phyloP scores from a whole-genome alignment of 2,888 invertebrate species.

The Xestia rhomboidea region DNA sequence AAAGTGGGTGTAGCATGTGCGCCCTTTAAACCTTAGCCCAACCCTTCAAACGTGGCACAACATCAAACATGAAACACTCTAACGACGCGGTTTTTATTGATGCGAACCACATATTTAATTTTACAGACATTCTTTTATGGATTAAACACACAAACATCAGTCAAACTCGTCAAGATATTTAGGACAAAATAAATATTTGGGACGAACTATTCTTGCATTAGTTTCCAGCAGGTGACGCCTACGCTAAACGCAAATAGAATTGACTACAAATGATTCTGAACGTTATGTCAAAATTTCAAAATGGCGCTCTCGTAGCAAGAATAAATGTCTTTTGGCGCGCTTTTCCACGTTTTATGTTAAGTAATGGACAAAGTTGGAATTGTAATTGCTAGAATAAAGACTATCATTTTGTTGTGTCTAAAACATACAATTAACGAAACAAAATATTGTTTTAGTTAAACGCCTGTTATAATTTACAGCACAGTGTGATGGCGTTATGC shows the following conservation, averaged over 20 bases:
- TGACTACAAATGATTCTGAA: constrained; percentile 60
- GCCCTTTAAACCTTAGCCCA: not conserved
- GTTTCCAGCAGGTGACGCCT: constrained; percentile 64
- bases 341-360: not conserved
- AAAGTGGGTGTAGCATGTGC: not conserved
- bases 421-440: not conserved
- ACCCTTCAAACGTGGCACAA: not conserved
- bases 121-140: constrained; percentile 21
- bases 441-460: not conserved
- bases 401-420: not conserved
- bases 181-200: constrained; percentile 67
- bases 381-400: not conserved
- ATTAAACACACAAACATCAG: constrained; percentile 34
- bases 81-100: not conserved
- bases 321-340: constrained; percentile 10
- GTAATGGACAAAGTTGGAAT: not conserved
- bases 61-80: not conserved
- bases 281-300: constrained; percentile 49
- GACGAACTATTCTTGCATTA: constrained; percentile 56
- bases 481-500: not conserved
- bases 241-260: constrained; percentile 66
- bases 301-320: constrained; percentile 16
- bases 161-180: constrained; percentile 62
- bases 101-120: not conserved
- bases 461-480: constrained; percentile 24